Conservation (phyloP, 2,888 invertebrate genomes). For the Orthonychiurus folsomi region DNA sequence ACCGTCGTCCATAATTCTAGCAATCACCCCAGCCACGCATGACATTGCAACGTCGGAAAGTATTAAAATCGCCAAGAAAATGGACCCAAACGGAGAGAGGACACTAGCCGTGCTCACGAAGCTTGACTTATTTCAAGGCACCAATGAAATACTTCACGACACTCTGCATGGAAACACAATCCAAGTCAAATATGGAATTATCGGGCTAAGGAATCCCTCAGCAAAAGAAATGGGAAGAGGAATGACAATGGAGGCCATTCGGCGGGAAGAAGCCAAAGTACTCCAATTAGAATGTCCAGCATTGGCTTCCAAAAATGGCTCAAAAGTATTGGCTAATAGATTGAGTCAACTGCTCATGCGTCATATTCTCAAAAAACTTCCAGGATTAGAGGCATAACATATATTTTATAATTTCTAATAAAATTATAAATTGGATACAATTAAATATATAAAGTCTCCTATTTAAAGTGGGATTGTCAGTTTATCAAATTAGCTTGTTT, state of each 20-base stretch:
- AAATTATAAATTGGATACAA: not conserved
- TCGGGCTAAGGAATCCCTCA: not conserved
- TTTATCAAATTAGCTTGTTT: not conserved
- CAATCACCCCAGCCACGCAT: constrained; percentile 94
- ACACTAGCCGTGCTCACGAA: constrained; percentile 97
- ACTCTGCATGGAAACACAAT: not conserved
- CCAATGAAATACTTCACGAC: not conserved
- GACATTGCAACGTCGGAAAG: constrained; percentile 99
- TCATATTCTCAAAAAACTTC: not conserved
- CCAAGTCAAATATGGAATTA: not conserved
- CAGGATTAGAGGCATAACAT: not conserved
- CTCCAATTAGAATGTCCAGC: not conserved
- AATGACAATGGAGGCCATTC: not conserved
- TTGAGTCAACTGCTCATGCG: not conserved
- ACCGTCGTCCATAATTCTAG: constrained; percentile 94
- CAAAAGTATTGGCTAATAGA: not conserved
- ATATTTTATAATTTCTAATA: not conserved
- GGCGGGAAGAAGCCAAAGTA: not conserved
- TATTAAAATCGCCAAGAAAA: constrained; percentile 88
- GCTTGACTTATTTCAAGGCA: constrained; percentile 61
- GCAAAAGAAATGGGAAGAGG: not conserved
- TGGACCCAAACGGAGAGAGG: constrained; percentile 87
- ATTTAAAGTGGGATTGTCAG: too few species aligned
- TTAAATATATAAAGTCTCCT: too few species aligned
- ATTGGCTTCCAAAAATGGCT: not conserved